Percentiles rank a stretch among this genome's conserved stretches.
phyloP scores from a whole-genome alignment of 2,888 invertebrate species.

The Epirrhoe tristata region DNA sequence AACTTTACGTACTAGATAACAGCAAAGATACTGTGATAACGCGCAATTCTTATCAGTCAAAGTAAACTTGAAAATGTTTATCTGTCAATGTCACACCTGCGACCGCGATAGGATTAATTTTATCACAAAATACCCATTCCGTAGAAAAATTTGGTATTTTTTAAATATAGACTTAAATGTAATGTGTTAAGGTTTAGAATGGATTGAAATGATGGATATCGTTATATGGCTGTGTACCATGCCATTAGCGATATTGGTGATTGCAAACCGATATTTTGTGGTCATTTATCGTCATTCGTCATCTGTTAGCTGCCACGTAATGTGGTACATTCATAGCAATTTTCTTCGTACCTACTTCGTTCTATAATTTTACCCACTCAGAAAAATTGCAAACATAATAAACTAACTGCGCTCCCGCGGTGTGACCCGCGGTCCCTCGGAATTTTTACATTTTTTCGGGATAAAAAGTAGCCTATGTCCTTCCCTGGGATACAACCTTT shows the following conservation, averaged over 20 bases:
- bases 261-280: slow-evolving; percentile 63
- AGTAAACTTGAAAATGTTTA: slow-evolving; percentile 16
- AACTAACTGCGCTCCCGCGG: no score
- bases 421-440: no score
- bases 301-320: slow-evolving; percentile 45
- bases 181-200: not conserved
- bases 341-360: slow-evolving; percentile 31
- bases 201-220: not conserved
- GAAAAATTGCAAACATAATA: not conserved
- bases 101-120: slow-evolving; percentile 11
- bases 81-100: slow-evolving; percentile 30
- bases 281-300: slow-evolving; percentile 57
- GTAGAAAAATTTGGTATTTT: not conserved
- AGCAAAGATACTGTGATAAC: not conserved
- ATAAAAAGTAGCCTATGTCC: no score
- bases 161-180: not conserved
- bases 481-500: no score
- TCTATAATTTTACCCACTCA: not conserved
- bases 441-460: no score
- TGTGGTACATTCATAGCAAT: slow-evolving; percentile 53
- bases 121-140: slow-evolving; percentile 1
- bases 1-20: not conserved
- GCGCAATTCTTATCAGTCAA: slow-evolving; percentile 18
- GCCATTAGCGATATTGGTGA: slow-evolving; percentile 59
- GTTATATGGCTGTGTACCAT: slow-evolving; percentile 27